These are phyloP conservation scores for Lepisosteus oculatus DNA, from an alignment of 2,113 vertebrate species.

Conservation along the genomic window DNA sequence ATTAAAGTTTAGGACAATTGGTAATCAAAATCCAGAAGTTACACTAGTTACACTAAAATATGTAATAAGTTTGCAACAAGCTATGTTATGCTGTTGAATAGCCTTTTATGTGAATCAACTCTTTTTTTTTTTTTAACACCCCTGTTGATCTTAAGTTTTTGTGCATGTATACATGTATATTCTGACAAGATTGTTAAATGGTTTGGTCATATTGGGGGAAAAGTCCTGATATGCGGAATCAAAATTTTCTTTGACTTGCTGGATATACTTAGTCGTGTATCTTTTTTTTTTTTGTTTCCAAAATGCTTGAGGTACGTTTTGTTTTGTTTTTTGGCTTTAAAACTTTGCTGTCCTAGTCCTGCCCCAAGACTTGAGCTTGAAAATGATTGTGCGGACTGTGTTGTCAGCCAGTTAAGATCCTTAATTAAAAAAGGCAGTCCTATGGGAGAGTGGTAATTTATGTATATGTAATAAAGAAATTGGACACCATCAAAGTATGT, in stretches of 20 bases:
- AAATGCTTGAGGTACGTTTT: background rate
- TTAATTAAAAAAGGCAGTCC: background rate
- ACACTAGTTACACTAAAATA: too few species aligned
- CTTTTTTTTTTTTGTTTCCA: constrained; percentile 4
- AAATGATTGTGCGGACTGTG: background rate
- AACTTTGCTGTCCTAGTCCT: too few species aligned
- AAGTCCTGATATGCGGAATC: too few species aligned
- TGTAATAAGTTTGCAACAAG: too few species aligned
- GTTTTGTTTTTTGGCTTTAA: constrained; percentile 18
- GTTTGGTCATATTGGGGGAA: background rate
- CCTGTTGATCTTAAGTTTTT: constrained; percentile 9
- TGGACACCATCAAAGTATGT: constrained; percentile 51
- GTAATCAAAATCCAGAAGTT: too few species aligned
- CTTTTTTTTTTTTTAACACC: constrained; percentile 2
- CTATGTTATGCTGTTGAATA: background rate
- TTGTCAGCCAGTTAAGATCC: background rate
- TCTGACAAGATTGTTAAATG: background rate
- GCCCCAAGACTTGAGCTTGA: too few species aligned
- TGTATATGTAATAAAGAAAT: constrained; percentile 5
- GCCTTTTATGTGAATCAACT: background rate
- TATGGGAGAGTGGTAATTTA: background rate
- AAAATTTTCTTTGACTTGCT: too few species aligned
- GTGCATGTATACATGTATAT: background rate
- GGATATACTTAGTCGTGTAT: constrained; percentile 41
- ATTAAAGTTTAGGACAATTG: too few species aligned